Percentiles rank a stretch among this genome's conserved stretches.
phyloP scores from a whole-genome alignment of 2,113 vertebrate species.

The Phyllopteryx taeniolatus region DNA sequence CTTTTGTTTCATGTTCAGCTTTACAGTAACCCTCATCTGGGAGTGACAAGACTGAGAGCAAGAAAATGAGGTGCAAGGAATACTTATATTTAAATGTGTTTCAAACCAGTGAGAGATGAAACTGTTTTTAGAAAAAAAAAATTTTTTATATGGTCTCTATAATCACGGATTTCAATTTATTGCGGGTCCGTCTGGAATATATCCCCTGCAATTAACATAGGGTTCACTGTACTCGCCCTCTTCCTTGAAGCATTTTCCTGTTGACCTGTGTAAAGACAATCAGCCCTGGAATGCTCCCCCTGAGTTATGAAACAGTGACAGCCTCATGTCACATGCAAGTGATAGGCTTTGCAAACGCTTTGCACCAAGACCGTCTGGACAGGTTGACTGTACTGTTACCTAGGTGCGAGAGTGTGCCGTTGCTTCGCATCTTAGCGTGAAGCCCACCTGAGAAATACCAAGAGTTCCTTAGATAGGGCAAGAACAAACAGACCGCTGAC shows the following conservation, averaged over 20 bases:
- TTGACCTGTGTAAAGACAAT: conserved; percentile 15
- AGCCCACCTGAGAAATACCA: conserved; percentile 61
- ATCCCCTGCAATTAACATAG: not conserved
- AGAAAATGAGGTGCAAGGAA: too few relatives aligned
- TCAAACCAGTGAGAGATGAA: too few relatives aligned
- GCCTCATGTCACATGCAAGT: conserved; percentile 54
- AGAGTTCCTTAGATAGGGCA: conserved; percentile 48
- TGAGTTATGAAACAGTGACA: conserved; percentile 25
- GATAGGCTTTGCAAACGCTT: conserved; percentile 43
- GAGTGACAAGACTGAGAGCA: not conserved
- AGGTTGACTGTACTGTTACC: conserved; percentile 54
- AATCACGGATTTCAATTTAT: too few relatives aligned
- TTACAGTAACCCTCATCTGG: not conserved
- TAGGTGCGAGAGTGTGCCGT: conserved; percentile 60
- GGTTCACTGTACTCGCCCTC: not conserved
- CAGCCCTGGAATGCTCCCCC: conserved; percentile 32
- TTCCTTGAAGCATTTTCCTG: conserved; percentile 35
- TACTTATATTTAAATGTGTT: too few relatives aligned
- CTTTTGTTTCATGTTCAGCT: not conserved
- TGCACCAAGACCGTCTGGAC: conserved; percentile 27
- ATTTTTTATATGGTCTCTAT: too few relatives aligned
- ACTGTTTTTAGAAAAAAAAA: too few relatives aligned
- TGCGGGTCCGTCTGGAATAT: too few relatives aligned
- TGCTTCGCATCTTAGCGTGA: conserved; percentile 40
- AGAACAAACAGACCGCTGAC: conserved; percentile 39